These are phyloP conservation scores for Nemoura dubitans DNA, from an alignment of 2,888 invertebrate species.

Conservation along the genomic window DNA sequence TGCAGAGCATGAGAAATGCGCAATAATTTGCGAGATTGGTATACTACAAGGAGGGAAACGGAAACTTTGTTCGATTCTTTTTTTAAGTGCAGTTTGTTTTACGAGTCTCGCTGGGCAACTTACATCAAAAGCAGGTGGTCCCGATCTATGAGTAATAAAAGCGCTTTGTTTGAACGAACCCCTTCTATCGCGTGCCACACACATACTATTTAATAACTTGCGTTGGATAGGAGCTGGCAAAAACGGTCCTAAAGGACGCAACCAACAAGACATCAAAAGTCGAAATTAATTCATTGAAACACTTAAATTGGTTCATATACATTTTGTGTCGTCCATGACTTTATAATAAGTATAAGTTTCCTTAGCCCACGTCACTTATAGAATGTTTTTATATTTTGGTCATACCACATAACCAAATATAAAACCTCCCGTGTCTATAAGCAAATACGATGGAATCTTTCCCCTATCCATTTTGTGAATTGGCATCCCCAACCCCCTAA, in stretches of 20 bases:
- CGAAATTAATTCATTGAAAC: neutral
- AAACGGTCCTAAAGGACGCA: neutral
- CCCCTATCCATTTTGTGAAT: neutral
- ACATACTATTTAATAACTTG: constrained; percentile 13
- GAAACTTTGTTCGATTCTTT: constrained; percentile 17
- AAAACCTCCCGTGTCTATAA: neutral
- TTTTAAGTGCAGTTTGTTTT: constrained; percentile 9
- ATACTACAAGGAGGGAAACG: neutral
- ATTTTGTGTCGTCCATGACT: too few species aligned
- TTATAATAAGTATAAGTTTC: too few species aligned
- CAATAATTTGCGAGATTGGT: neutral
- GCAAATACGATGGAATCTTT: neutral
- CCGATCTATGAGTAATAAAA: constrained; percentile 30
- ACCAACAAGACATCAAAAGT: neutral
- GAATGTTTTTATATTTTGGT: neutral
- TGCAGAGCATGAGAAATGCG: neutral
- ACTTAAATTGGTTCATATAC: too few species aligned
- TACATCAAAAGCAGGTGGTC: constrained; percentile 24
- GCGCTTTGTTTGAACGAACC: neutral
- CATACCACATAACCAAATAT: neutral
- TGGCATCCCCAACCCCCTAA: neutral
- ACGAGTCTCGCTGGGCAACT: constrained; percentile 13
- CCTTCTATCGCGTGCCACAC: neutral
- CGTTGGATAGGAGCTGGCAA: neutral
- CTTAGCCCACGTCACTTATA: too few species aligned